Evolutionary conservation across 2,888 invertebrate species (phyloP), one percentile per base, ranked within the genome.

Genomic region (Torymus auratus): DNA sequence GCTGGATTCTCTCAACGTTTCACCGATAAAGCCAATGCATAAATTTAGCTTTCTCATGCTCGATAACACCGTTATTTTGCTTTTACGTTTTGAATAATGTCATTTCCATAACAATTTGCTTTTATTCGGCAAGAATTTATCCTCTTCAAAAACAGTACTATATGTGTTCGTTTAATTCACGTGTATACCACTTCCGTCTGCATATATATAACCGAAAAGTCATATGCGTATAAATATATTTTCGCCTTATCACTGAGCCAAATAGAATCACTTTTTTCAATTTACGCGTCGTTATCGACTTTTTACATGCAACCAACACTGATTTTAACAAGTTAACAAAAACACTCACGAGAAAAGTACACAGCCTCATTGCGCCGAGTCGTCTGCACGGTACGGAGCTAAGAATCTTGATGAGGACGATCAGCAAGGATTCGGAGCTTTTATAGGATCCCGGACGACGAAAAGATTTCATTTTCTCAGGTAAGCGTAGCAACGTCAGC

Each of bases 31-130:
- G 53, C 77, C 55, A 56, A 56, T 56, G 52, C 53, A 64, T 72
- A 7, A 67, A 28, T 4, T 55, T 76, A 23, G 68, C 50, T 65
- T 69, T 75, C 82, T 86, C 86, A 83, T 86, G 86, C 86, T 86
- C 74, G 79, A 28, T 28, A 77, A 75, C 82, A 84, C 83, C 73
- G 55, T 70, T 14, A 15, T 15, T 10, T n/a, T 58, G n/a, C 58
- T n/a, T 10, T 58, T 58, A 58, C 17, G 13, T 20, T n/a, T 20
- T 15, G 11, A 17, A 61, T 12, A 14, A 53, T 53, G 14, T 14
- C 12, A 13, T 12, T 14, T 2, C 53, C 53, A 14, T 53, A 14
- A 14, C 2, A 53, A 12, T 12, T 56, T 14, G n/a, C 28, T 28
- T 28, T 7, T 28, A 28, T 28, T 28, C 7, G 3, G 28, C 28